Percentiles rank a stretch among this genome's conserved stretches.
These are phyloP conservation scores for Chelonoidis abingdonii DNA, from an alignment of 2,113 vertebrate genomes.

Conservation along the genomic window DNA sequence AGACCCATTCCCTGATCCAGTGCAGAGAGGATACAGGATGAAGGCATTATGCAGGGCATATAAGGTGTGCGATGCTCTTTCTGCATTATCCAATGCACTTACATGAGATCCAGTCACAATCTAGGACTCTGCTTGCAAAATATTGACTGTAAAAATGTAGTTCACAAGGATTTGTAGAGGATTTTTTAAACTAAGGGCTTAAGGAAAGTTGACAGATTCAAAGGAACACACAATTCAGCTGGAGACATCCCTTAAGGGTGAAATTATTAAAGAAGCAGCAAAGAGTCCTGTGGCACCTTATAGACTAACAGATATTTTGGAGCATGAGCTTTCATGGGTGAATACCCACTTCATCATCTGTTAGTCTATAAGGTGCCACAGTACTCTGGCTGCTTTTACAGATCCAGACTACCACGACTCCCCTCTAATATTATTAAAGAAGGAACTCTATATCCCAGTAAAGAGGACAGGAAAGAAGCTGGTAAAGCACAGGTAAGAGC, in stretches of 20 bases:
- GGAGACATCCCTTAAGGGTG: neutral
- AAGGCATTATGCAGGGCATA: neutral
- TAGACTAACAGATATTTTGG: too few relatives aligned
- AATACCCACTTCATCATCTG: too few relatives aligned
- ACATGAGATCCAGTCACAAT: neutral
- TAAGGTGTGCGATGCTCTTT: rapidly evolving
- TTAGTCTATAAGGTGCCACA: too few relatives aligned
- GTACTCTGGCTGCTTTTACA: too few relatives aligned
- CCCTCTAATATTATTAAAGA: neutral
- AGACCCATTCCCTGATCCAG: neutral
- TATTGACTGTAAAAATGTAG: neutral
- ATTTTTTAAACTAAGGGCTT: neutral
- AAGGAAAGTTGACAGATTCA: neutral
- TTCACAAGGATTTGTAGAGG: rapidly evolving
- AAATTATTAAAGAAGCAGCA: neutral
- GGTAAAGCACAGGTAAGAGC: neutral
- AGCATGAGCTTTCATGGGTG: too few relatives aligned
- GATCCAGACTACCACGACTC: too few relatives aligned
- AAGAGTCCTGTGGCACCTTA: too few relatives aligned
- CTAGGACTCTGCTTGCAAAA: neutral
- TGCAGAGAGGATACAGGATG: neutral
- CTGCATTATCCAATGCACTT: neutral
- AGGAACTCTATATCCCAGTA: neutral
- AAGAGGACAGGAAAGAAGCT: neutral
- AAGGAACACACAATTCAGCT: neutral